Percentiles rank a stretch among this genome's conserved stretches.
Conservation (phyloP, 1,140 invertebrate species). For the Pseudomyrmex flavicornis region DNA sequence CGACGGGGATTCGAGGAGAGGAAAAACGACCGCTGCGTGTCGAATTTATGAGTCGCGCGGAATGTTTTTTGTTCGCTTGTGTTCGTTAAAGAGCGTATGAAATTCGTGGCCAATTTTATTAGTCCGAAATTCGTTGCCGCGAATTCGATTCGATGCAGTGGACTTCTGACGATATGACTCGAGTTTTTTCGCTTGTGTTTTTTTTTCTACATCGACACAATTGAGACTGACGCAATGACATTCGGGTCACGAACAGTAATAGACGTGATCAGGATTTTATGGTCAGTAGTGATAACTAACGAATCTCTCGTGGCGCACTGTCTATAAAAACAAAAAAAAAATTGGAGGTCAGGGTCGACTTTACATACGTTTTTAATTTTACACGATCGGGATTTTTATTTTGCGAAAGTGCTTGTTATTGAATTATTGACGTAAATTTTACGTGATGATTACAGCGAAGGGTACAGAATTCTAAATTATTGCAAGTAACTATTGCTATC, state of each 20-base stretch:
- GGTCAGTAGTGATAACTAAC: slow-evolving; percentile 47
- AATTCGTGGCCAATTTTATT: slow-evolving; percentile 53
- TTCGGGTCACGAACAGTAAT: slow-evolving; percentile 68
- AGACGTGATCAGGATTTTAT: slow-evolving; percentile 67
- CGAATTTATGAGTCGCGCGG: slow-evolving; percentile 46
- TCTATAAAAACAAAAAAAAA: slow-evolving; percentile 46
- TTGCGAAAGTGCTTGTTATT: background rate
- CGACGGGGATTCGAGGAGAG: slow-evolving; percentile 8
- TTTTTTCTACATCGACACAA: slow-evolving; percentile 56
- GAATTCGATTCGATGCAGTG: slow-evolving; percentile 52
- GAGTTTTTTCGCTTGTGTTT: slow-evolving; percentile 22
- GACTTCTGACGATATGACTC: slow-evolving; percentile 30
- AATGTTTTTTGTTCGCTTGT: slow-evolving; percentile 39
- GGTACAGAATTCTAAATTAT: background rate
- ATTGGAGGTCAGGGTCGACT: slow-evolving; percentile 36
- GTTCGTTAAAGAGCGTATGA: slow-evolving; percentile 53
- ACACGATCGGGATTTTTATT: background rate
- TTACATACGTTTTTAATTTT: background rate
- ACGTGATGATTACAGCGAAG: background rate
- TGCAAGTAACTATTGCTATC: background rate
- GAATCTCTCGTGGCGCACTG: slow-evolving; percentile 16
- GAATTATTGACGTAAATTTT: background rate
- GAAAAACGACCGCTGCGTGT: background rate
- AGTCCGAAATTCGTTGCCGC: background rate
- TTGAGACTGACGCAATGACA: slow-evolving; percentile 61